Conservation (phyloP, 2,888 invertebrate species). For the Altica lythri region DNA sequence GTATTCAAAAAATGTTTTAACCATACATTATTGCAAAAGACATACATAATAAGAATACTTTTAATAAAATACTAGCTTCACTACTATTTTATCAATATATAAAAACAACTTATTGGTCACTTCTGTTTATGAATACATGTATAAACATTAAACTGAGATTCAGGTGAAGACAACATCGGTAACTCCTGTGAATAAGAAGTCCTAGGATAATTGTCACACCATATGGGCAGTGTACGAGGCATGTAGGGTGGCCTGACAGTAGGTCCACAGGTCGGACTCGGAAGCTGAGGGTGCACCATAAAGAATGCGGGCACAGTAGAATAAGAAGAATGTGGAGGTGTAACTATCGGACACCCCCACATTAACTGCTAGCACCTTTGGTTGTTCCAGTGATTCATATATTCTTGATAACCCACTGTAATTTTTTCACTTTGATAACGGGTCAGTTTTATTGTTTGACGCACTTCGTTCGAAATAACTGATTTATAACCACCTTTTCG, state of each 20-base stretch:
- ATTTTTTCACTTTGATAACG: slow-evolving; percentile 97
- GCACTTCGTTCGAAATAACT: slow-evolving; percentile 82
- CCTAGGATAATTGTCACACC: slow-evolving; percentile 53
- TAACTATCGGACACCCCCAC: slow-evolving; percentile 59
- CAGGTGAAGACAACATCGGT: slow-evolving; percentile 44
- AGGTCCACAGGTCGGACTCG: slow-evolving; percentile 34
- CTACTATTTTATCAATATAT: not conserved
- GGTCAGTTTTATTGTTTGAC: slow-evolving; percentile 89
- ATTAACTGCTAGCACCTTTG: slow-evolving; percentile 76
- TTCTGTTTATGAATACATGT: slow-evolving; percentile 54
- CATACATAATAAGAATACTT: no score
- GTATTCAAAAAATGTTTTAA: no score
- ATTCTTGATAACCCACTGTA: slow-evolving; percentile 85
- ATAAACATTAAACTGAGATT: slow-evolving; percentile 43
- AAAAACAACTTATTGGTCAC: slow-evolving; percentile 46
- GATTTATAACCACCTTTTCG: slow-evolving; percentile 97
- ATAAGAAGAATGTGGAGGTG: slow-evolving; percentile 44
- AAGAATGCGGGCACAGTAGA: slow-evolving; percentile 44
- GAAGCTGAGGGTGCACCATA: slow-evolving; percentile 54
- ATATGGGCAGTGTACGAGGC: slow-evolving; percentile 46
- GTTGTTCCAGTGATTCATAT: slow-evolving; percentile 68
- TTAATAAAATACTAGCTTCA: not conserved
- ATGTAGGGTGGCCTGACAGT: slow-evolving; percentile 37
- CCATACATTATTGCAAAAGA: no score
- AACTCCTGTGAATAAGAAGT: slow-evolving; percentile 51